phyloP scores from a whole-genome alignment of 2,797 vertebrate species.

The Coregonus suidteri region DNA sequence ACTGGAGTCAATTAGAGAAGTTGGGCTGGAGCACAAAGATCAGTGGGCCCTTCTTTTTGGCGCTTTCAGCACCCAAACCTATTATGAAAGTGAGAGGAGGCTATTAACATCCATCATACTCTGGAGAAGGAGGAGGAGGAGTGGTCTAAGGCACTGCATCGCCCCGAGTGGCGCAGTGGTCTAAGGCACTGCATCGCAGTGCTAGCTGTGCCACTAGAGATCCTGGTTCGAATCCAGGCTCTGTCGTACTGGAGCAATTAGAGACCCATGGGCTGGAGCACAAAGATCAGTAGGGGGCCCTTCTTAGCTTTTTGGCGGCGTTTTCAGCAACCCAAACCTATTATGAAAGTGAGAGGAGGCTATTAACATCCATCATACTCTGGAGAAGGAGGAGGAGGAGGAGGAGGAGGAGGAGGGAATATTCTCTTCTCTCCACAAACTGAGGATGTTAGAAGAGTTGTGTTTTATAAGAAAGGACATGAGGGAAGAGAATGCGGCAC shows the following conservation, averaged over 20 bases:
- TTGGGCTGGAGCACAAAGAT: constrained; percentile 37
- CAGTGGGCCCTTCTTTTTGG: constrained; percentile 37
- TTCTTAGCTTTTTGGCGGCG: too few relatives aligned
- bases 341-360: constrained; percentile 42
- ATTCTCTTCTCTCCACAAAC: constrained; percentile 40
- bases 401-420: neutral
- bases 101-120: constrained; percentile 51
- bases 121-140: constrained; percentile 2
- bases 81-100: constrained; percentile 44
- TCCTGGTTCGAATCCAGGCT: too few relatives aligned
- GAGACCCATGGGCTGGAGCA: constrained; percentile 28
- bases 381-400: constrained; percentile 1
- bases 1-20: constrained; percentile 32
- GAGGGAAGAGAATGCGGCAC: neutral
- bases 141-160: too few relatives aligned
- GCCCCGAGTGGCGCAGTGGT: too few relatives aligned
- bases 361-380: constrained; percentile 51
- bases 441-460: constrained; percentile 30
- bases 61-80: constrained; percentile 41
- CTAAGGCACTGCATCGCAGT: too few relatives aligned
- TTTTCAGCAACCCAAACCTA: constrained; percentile 47
- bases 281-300: constrained; percentile 40
- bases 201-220: too few relatives aligned
- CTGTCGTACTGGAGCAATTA: constrained; percentile 44
- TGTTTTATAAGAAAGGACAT: constrained; percentile 26